These are phyloP conservation scores for Hypercompe scribonia DNA, from an alignment of 2,888 invertebrate species.

Conservation along the genomic window DNA sequence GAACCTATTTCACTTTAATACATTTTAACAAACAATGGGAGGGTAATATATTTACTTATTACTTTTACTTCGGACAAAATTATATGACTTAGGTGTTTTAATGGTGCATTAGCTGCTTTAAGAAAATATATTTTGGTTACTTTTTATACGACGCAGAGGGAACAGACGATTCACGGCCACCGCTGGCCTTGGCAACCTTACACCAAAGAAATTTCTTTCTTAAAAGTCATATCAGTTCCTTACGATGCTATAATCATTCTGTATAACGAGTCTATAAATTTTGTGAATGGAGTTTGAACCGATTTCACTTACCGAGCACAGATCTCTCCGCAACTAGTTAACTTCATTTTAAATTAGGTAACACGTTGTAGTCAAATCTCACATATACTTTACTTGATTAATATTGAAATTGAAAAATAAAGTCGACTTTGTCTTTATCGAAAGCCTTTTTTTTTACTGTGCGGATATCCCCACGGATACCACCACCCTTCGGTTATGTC, in stretches of 20 bases:
- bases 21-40: slow-evolving; percentile 34
- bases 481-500: too few relatives aligned
- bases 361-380: too few relatives aligned
- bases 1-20: slow-evolving; percentile 25
- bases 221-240: background rate
- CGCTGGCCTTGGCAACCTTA: background rate
- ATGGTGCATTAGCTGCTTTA: slow-evolving; percentile 12
- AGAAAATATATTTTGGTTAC: background rate
- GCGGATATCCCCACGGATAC: too few relatives aligned
- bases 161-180: background rate
- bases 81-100: slow-evolving; percentile 24
- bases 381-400: too few relatives aligned
- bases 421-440: too few relatives aligned
- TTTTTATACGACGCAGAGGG: background rate
- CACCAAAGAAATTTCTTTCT: background rate
- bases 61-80: slow-evolving; percentile 25
- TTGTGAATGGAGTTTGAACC: background rate
- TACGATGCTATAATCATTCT: background rate
- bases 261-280: background rate
- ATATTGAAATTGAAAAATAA: too few relatives aligned
- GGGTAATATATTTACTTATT: slow-evolving; percentile 25
- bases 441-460: too few relatives aligned
- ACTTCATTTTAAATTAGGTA: too few relatives aligned
- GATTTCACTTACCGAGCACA: background rate
- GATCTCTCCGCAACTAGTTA: background rate